Base-by-base conservation (phyloP, 1,140 invertebrate species). In the Protaetia brevitarsis region DNA sequence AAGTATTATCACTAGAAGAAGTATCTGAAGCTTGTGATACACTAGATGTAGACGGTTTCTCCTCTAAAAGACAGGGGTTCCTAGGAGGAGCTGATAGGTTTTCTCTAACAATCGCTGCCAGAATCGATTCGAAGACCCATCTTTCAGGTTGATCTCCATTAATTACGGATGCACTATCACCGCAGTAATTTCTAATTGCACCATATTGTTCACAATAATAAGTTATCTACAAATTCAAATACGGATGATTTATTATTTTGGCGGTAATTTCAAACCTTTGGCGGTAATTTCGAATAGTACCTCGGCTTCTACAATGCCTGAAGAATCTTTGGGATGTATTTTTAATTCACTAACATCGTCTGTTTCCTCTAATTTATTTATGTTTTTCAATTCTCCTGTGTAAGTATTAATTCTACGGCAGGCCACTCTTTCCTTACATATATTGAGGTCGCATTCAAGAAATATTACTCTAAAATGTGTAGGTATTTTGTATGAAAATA, bases 161-260 rank as follows among this genome's bases (percentile, higher is more conserved):
- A 2, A 78, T 58, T 7, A 72, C 65, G 29, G 51, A 45, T 8
- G 70, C 73, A 0, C 73, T 76, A 19, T 70, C 68, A 11, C 75
- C 77, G 58, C 76, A 77, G 64, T 78, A 78, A 65, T 76, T 77
- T 65, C 72, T 71, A n/a, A 78, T 37, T 34, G 64, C 58, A 3
- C 73, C 76, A 63, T 78, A 77, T 64, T 76, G 69, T 56, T 76
- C 69, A 64, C 76, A 77, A 58, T 74, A 78, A 66, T 69, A 72
- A 31, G 66, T 58, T 59, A 74, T 41, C 71, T 73, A 37, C 56
- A 68, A 66, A n/a, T n/a, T 16, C 6, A 37, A 21, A 4, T n/a
- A n/a, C n/a, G n/a, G n/a, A n/a, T n/a, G 45, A 11, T 56, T 56
- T 56, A 11, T 56, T 11, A 56, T 21, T 7, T 7, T 6, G 19